Conservation (phyloP, 2,888 invertebrate genomes). For the Terebella lapidaria region DNA sequence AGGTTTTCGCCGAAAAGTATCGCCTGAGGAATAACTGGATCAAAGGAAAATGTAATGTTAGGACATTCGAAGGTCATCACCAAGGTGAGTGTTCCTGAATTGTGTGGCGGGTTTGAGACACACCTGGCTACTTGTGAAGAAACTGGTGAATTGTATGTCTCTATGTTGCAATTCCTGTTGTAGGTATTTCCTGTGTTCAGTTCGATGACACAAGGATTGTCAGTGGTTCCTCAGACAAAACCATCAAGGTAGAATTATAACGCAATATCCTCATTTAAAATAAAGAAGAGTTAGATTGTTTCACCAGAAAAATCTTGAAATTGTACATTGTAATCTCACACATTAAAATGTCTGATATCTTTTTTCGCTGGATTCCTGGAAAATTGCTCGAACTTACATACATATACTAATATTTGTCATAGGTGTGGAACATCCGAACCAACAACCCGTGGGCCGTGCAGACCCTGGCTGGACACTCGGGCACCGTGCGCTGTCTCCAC, state of each 20-base stretch:
- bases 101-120: neutral
- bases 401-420: neutral
- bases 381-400: no score
- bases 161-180: neutral
- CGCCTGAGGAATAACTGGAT: conserved; percentile 56
- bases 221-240: conserved; percentile 58
- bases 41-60: conserved; percentile 55
- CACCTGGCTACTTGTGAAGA: neutral
- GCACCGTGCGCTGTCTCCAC: conserved; percentile 57
- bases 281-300: neutral
- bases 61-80: conserved; percentile 58
- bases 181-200: conserved; percentile 53
- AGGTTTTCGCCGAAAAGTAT: conserved; percentile 56
- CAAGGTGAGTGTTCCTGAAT: conserved; percentile 47
- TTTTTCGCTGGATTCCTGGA: neutral
- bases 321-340: neutral
- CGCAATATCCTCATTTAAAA: neutral
- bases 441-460: conserved; percentile 57
- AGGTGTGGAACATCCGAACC: conserved; percentile 58
- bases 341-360: neutral
- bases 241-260: conserved; percentile 53
- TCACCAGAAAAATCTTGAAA: neutral
- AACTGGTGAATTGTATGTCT: neutral
- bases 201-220: conserved; percentile 58
- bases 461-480: conserved; percentile 57